Evolutionary conservation across 35 echinoderm and acorn worm genomes (phyloP).

Genomic region (Chiridota heheva): DNA sequence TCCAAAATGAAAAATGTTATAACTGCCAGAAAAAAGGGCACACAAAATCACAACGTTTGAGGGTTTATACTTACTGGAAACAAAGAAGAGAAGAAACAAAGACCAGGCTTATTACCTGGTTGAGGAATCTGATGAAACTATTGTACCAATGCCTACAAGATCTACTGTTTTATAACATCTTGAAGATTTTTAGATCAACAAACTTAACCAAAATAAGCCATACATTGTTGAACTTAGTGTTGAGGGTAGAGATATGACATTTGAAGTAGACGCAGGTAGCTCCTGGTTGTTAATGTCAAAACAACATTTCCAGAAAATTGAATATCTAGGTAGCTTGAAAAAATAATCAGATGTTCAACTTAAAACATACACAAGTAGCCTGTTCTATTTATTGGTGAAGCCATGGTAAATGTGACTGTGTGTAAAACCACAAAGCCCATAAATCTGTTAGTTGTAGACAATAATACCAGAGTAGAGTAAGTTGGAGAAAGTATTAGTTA

Average conservation of each 20-base stretch:
- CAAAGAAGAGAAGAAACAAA: not conserved
- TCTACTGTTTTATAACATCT: not conserved
- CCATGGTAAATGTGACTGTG: not conserved
- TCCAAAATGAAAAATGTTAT: slow-evolving; percentile 14
- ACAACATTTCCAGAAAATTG: not conserved
- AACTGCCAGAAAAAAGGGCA: slow-evolving; percentile 33
- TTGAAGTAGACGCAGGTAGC: not conserved
- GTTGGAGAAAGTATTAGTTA: not conserved
- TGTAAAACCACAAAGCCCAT: not conserved
- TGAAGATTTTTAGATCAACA: not conserved
- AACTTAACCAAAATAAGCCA: not conserved
- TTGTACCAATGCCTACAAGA: too few relatives aligned
- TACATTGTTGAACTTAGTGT: not conserved
- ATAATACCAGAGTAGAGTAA: not conserved
- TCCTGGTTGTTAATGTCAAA: not conserved
- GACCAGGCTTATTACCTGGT: not conserved
- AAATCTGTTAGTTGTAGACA: not conserved
- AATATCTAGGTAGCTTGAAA: not conserved
- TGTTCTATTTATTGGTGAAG: slow-evolving; percentile 1
- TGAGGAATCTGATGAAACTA: not conserved
- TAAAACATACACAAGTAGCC: not conserved
- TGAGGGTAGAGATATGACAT: not conserved
- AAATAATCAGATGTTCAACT: slow-evolving; percentile 3
- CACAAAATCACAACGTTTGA: slow-evolving; percentile 8
- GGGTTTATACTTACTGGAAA: not conserved